Evolutionary conservation across 2,113 vertebrate species (phyloP), one percentile per base, ranked within the genome.

Genomic region (Rhinopomastus cyanomelas): DNA sequence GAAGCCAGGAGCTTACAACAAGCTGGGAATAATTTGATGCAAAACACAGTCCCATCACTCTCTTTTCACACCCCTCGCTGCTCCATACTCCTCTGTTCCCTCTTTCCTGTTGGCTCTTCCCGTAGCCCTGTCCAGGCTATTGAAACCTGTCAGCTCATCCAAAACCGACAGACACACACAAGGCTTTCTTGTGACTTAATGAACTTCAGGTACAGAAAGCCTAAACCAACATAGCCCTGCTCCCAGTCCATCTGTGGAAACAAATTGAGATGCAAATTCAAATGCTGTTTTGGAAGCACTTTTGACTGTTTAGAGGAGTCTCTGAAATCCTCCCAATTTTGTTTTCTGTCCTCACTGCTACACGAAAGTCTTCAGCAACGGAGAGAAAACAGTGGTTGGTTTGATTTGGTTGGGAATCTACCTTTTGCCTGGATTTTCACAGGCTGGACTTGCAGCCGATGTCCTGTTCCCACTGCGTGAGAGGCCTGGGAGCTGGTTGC

Each of bases 181-280:
- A 95, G 93, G 79, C 52, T 87, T 87, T 80, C 87, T 90, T 94
- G 94, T 87, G 87, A 80, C 56, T 95, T 82, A 64, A 87, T 67
- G 64, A 90, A 21, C 49, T 85, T 44, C 3, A 80, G 67, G 89
- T 76, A 42, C 39, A 9, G 19, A 59, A 82, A 26, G 78, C 87
- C 85, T 90, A 87, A 95, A 92, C 77, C 79, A 90, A 93, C 59
- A 86, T 0, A n/a, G 48, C 29, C 48, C 34, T 64, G 59, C 71
- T 94, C 86, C 81, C 56, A 80, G 29, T 34, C 78, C 78, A 46
- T 81, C 57, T 85, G 85, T 93, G 89, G 89, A 95, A 93, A 95
- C 59, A 88, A 93, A 72, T 3, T 48, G 62, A 26, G 46, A 88
- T 12, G 59, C 34, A 83, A 74, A 81, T 60, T 81, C 71, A 88